Base-by-base conservation (phyloP, 2,888 invertebrate genomes). In the Trichogramma dendrolimi region DNA sequence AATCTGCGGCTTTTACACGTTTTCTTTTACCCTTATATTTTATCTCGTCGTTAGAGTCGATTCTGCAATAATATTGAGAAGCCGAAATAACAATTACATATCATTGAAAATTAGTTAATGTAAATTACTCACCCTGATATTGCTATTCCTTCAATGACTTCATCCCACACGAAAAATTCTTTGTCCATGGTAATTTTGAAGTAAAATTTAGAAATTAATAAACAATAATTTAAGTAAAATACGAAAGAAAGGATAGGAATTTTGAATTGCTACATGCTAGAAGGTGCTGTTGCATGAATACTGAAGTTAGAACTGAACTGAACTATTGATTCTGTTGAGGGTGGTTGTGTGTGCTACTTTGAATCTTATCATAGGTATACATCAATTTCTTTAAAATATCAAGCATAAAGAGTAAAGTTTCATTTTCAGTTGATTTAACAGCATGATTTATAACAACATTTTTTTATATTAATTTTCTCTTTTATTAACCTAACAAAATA, bases 91-190 rank as follows among this genome's bases (percentile, higher is more conserved):
- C 5, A 14, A n/a, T 55, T 51, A 38, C 5, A 46, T 43, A 14
- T 52, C 8, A 7, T 38, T 48, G 46, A 50, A 49, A 59, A 27
- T 1, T 27, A 27, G 27, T 27, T 27, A 27, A 27, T 27, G 27
- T 27, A 27, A 27, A 27, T 27, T 27, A 27, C 64, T 66, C 71
- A 77, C 77, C 72, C 67, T 38, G 69, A 54, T 55, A 72, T 58
- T 8, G 66, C 57, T 41, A 76, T 61, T 44, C 64, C 67, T 49
- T 74, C 69, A 7, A 58, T 58, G 59, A 66, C 60, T 42, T 76
- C 73, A 59, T 77, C 74, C 77, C 77, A 77, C 7, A 66, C 63
- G 62, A 73, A 77, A 59, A 66, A 62, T 55, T 67, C 71, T 8
- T 72, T 69, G 50, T 65, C 68, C 73, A 74, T 74, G 27, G 27